Base-by-base conservation (phyloP, 2,113 vertebrate genomes). In the Lophotis ruficrista region DNA sequence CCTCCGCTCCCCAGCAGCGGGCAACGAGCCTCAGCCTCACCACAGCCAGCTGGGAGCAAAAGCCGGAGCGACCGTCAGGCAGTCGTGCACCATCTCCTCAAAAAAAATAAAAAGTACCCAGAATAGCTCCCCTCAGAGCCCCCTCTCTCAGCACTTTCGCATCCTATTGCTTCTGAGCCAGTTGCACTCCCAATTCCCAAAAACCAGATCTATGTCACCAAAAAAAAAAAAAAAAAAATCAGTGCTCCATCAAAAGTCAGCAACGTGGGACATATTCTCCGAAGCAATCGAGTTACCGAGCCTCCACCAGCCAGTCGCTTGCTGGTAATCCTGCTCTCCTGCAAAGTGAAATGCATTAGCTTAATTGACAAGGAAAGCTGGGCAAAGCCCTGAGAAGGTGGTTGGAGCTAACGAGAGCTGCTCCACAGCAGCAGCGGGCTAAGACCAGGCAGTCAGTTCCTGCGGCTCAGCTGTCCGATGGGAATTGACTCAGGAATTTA, bases 81-180 rank as follows among this genome's bases (percentile, higher is more conserved):
- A 53, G 22, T 3, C 0, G 0, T 6, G 35, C 6, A 35, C 21
- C 4, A 5, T 2, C 35, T 80, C 23, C 87, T 75, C 19, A 25
- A 20, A 14, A 41, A 28, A 21, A 61, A 17, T 14, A 35, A 17
- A 22, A 5, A 31, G 7, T 3, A 7, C 53, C 35, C 13, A 7
- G 18, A 17, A 18, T 6, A 33, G 5, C 33, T 71, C 35, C 41
- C 10, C 15, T 60, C 3, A 0, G 19, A 69, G 61, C 23, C 31
- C n/a, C 50, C 5, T 10, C n/a, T 41, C 31, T 16, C 57, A 47
- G 37, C 21, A 2, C 22, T 47, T 64, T 9, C 31, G 41, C 62
- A 23, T 37, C 18, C 13, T 23, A 2, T 51, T 8, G 50, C 16
- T 80, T 15, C 56, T 25, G 62, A 62, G 47, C 28, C 41, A 14